A percentile compares a stretch with the other conserved stretches of the same genome.
Conservation (phyloP, 2,113 vertebrate genomes). For the Archilochus colubris region DNA sequence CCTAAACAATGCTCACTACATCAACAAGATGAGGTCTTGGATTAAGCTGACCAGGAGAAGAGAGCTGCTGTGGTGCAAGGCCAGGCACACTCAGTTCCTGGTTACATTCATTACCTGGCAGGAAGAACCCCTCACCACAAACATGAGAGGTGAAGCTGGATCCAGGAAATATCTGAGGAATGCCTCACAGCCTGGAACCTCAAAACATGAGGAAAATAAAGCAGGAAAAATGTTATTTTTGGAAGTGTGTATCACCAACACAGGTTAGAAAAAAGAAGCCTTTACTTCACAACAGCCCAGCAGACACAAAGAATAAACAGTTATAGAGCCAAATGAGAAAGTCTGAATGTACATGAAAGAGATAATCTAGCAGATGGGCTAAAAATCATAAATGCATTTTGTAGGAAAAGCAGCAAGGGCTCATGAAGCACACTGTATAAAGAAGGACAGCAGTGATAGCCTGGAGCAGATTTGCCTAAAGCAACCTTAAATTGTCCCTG, state of each 20-base stretch:
- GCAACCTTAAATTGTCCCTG: background rate
- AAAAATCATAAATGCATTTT: background rate
- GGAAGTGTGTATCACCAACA: background rate
- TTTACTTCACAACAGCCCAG: background rate
- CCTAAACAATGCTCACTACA: background rate
- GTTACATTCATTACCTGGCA: background rate
- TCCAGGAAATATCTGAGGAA: background rate
- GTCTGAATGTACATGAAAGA: background rate
- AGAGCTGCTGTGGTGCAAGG: background rate
- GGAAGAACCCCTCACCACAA: background rate
- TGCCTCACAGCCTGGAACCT: background rate
- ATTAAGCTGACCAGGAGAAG: background rate
- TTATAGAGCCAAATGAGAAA: background rate
- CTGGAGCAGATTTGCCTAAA: background rate
- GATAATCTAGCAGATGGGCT: background rate
- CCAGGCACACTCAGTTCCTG: background rate
- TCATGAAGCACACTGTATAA: background rate
- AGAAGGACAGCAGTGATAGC: background rate
- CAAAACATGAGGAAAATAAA: background rate
- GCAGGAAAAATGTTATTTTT: background rate
- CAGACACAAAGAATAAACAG: background rate
- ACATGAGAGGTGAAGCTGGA: rapidly evolving
- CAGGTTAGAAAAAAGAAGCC: background rate
- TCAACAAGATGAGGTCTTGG: background rate
- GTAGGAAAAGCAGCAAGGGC: background rate